Evolutionary conservation across 2,113 vertebrate genomes (phyloP), one percentile per base, ranked within the genome.

Genomic region (Aegotheles bennettii): DNA sequence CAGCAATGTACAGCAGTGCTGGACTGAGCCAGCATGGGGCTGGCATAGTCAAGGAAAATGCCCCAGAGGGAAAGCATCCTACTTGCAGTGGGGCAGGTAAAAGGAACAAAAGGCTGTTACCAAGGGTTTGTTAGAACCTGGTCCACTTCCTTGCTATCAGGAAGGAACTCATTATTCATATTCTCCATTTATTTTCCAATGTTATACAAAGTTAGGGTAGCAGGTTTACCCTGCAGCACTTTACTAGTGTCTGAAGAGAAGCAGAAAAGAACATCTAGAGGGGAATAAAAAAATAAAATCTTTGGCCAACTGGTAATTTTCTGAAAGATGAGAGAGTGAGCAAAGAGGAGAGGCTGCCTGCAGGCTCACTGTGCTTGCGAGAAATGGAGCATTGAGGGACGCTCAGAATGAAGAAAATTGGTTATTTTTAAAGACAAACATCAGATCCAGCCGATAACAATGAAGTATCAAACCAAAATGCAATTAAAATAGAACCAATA

Each of bases 371-470:
- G 80, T 56, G 26, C n/a, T 84, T 84, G 47, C 4, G 11, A 53
- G 35, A 90, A 89, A 90, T 5, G 4, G 35, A 89, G 65, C 6
- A 1, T 33, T 82, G 26, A 14, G 20, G 38, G 48, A 87, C 67
- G 33, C 25, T 93, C 43, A 73, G 86, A 89, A 65, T 56, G 28
- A 92, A 92, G 40, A 75, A 82, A 89, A 94, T 4, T n/a, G 18
- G 43, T 59, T 40, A 64, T 95, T 90, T 96, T 88, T 82, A 85
- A 90, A 86, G 60, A 25, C 17, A 93, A 91, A 56, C 47, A 48
- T 36, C 48, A 92, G 65, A 76, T 78, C n/a, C 45, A 57, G 35
- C 6, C 5, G 69, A 69, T 60, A 87, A 53, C 31, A 84, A 64
- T 16, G 51, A 90, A 75, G 50, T 13, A 83, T 53, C 28, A 81